Evolutionary conservation across 2,888 invertebrate species (phyloP).

Genomic region (Blera fallax): DNA sequence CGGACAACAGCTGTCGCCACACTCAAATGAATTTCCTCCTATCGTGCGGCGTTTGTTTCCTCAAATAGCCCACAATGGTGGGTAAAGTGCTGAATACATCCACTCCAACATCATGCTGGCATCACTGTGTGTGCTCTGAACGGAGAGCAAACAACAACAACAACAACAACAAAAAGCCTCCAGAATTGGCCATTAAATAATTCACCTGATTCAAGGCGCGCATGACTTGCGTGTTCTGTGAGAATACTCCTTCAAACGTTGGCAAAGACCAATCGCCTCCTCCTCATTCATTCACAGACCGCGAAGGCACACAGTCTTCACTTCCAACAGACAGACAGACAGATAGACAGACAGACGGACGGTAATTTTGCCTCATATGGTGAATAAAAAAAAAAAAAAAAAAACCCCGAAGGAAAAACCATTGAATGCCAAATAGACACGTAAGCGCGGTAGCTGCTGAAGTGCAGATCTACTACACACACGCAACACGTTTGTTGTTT

Average conservation of each 20-base stretch:
- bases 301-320: constrained; percentile 26
- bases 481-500: constrained; percentile 68
- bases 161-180: constrained; percentile 7
- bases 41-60: constrained; percentile 44
- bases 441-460: constrained; percentile 70
- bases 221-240: constrained; percentile 70
- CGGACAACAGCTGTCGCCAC: constrained; percentile 67
- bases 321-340: constrained; percentile 12
- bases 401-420: constrained; percentile 5
- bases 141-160: background rate
- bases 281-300: constrained; percentile 52
- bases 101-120: constrained; percentile 55
- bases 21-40: constrained; percentile 64
- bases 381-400: constrained; percentile 16
- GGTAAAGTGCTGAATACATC: constrained; percentile 32
- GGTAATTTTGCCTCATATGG: constrained; percentile 69
- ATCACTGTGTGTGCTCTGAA: constrained; percentile 36
- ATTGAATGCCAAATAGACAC: constrained; percentile 72
- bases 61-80: constrained; percentile 30
- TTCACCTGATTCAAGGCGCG: constrained; percentile 71
- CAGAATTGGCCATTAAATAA: constrained; percentile 71
- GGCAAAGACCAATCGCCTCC: constrained; percentile 49
- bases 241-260: constrained; percentile 59
- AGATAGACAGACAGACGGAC: constrained; percentile 46
- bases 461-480: constrained; percentile 69